A percentile compares a stretch with the other conserved stretches of the same genome.
Evolutionary conservation across 2,797 vertebrate species (phyloP).

Genomic region (Acridotheres tristis): DNA sequence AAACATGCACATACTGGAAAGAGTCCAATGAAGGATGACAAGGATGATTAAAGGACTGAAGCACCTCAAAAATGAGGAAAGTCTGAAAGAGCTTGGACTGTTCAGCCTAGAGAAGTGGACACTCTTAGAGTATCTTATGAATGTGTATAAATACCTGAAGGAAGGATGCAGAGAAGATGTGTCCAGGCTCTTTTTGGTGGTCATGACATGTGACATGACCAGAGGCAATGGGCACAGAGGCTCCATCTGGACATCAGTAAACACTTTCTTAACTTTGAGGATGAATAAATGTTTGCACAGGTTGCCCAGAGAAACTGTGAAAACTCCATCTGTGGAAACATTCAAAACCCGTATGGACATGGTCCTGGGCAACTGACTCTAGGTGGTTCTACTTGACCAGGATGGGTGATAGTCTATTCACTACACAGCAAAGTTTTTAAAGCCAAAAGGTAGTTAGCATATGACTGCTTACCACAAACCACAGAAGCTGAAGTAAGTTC

Average conservation of each 20-base stretch:
- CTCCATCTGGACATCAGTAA: background rate
- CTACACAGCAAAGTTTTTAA: background rate
- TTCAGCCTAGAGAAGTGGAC: background rate
- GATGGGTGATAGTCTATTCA: background rate
- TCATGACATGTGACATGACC: no score
- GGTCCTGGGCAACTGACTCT: background rate
- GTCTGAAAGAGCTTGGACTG: background rate
- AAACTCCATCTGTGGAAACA: background rate
- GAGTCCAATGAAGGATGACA: background rate
- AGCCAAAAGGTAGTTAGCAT: background rate
- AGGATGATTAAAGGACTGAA: background rate
- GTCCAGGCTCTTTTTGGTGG: background rate
- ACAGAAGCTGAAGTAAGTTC: background rate
- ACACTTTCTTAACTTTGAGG: background rate
- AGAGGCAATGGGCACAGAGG: background rate
- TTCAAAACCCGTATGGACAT: background rate
- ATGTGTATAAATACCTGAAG: background rate
- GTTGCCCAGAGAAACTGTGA: background rate
- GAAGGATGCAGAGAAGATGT: background rate
- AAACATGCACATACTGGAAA: background rate
- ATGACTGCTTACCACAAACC: background rate
- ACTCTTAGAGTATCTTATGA: accelerated
- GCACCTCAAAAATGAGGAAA: background rate
- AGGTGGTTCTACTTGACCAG: no score
- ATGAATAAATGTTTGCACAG: background rate